Evolutionary conservation across 2,797 vertebrate species (phyloP).

Genomic region (Acipenser oxyrinchus): DNA sequence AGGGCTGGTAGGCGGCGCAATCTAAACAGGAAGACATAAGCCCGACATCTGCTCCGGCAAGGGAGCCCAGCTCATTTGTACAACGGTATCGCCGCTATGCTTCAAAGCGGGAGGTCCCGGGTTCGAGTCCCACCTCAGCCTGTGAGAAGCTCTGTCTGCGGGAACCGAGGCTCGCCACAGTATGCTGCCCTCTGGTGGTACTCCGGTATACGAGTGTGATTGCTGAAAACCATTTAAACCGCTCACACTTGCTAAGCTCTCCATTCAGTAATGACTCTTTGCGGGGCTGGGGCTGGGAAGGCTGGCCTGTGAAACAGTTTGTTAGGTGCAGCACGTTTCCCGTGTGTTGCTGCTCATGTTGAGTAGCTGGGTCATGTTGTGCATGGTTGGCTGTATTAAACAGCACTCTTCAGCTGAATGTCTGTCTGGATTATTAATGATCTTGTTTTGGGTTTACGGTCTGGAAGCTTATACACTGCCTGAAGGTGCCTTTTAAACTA

Average conservation of each 20-base stretch:
- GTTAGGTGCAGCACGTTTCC: background rate
- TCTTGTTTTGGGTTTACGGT: slow-evolving; percentile 15
- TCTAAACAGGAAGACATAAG: too few relatives aligned
- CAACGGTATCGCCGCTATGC: too few relatives aligned
- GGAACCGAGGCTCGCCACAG: too few relatives aligned
- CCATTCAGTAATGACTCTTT: background rate
- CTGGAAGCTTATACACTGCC: slow-evolving; percentile 16
- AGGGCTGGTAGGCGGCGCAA: too few relatives aligned
- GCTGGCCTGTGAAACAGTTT: background rate
- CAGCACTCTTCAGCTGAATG: slow-evolving; percentile 2
- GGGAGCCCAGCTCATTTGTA: too few relatives aligned
- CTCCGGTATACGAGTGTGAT: background rate
- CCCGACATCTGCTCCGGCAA: too few relatives aligned
- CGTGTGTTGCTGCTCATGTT: background rate
- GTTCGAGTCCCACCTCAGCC: too few relatives aligned
- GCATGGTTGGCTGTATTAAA: slow-evolving; percentile 6
- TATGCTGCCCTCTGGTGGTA: too few relatives aligned
- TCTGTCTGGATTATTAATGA: slow-evolving; percentile 22
- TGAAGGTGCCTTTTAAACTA: slow-evolving; percentile 19
- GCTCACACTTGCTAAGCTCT: background rate
- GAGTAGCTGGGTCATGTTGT: slow-evolving; percentile 2
- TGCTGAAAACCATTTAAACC: background rate
- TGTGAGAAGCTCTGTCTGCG: too few relatives aligned
- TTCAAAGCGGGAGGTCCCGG: too few relatives aligned
- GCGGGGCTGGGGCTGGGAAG: background rate